Conservation (phyloP, 1,140 invertebrate species). For the Harpegnathos saltator region DNA sequence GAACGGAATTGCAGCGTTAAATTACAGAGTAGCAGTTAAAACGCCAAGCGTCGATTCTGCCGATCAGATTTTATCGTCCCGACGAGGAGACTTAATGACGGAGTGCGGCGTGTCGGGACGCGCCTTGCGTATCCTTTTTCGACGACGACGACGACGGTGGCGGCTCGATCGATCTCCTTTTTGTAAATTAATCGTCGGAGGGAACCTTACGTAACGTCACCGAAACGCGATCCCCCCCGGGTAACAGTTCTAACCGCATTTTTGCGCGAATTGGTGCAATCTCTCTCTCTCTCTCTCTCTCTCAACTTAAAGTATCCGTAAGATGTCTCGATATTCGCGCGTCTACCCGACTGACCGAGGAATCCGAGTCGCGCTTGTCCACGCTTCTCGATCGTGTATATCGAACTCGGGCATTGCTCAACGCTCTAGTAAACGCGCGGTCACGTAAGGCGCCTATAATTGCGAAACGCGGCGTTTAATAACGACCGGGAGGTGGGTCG, state of each 20-base stretch:
- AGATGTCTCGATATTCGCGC: constrained; percentile 1
- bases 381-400: constrained; percentile 43
- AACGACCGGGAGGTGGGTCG: not conserved
- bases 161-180: constrained; percentile 24
- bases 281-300: too few species aligned
- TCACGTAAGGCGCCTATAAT: constrained; percentile 51
- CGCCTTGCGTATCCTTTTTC: not conserved
- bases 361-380: constrained; percentile 35
- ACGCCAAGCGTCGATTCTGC: too few species aligned
- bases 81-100: too few species aligned
- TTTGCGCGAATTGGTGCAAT: constrained; percentile 66
- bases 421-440: constrained; percentile 52
- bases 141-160: too few species aligned
- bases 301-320: constrained; percentile 3
- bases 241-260: constrained; percentile 62
- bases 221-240: constrained; percentile 40
- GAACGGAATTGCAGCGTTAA: not conserved
- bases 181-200: constrained; percentile 55
- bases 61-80: too few species aligned
- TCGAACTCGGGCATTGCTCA: constrained; percentile 51
- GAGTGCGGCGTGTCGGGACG: not conserved
- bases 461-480: constrained; percentile 58
- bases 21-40: not conserved
- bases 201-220: constrained; percentile 61
- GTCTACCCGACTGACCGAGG: constrained; percentile 13